Evolutionary conservation across 2,888 invertebrate genomes (phyloP), one percentile per base, ranked within the genome.

Genomic region (Camponotus fellah): DNA sequence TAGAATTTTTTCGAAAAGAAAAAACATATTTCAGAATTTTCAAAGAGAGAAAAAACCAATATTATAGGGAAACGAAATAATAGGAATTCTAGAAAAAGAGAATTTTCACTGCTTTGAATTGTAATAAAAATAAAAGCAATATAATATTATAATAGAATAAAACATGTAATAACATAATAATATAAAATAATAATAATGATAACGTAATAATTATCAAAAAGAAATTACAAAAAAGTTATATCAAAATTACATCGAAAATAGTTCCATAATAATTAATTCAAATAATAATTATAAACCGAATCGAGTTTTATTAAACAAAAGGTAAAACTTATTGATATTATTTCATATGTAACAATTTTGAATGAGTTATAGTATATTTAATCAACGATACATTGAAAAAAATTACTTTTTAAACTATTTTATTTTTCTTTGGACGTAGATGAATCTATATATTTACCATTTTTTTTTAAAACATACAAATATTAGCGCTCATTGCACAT

Each of bases 291-390:
- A 26, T 26, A 26, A 9, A 58, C 3, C 10, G 12, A 9, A 71
- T 0, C 56, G 17, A 72, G 37, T 6, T 26, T 12, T 26, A 56
- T 58, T 26, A 12, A 26, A 40, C 12, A 32, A 3, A 14, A 37
- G 58, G 17, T 26, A 74, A 74, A 43, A 60, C 21, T 58, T 17
- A n/a, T 60, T 43, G n/a, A 21, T 56, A 56, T 56, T 21, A 21
- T 56, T 56, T 56, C 10, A 21, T 10, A 56, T 10, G 3, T 56
- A 60, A 74, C 12, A 43, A 43, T 60, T 60, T 8, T 56, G 9
- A 74, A 40, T 17, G 8, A 71, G 10, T 56, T 21, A 10, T 8
- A 14, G 14, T 9, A 32, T 46, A 17, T 68, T 68, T 68, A 49
- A 68, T 32, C n/a, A 10, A 66, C 5, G n/a, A 9, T 21, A 60